A percentile compares a stretch with the other conserved stretches of the same genome.
Conservation (phyloP, 2,797 vertebrate genomes). For the Sebastes trivittatus region DNA sequence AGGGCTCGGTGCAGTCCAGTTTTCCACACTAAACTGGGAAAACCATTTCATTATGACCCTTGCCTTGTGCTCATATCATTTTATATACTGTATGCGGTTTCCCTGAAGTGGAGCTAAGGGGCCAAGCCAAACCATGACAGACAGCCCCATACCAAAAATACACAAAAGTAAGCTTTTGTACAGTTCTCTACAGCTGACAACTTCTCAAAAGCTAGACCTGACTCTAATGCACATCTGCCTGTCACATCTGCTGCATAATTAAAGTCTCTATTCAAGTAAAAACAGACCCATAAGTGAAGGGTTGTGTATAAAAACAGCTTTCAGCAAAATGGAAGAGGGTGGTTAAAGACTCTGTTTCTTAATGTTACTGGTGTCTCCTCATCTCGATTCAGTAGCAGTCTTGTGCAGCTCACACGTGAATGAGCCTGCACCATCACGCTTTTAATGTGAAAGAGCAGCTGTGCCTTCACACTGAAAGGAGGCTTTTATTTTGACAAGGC, state of each 20-base stretch:
- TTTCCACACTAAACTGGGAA: background rate
- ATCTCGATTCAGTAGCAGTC: conserved; percentile 37
- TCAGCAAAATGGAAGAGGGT: background rate
- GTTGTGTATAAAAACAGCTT: background rate
- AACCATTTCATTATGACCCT: background rate
- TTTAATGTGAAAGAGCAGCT: conserved; percentile 77
- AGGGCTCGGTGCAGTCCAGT: background rate
- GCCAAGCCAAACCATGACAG: background rate
- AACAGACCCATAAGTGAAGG: background rate
- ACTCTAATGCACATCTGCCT: background rate
- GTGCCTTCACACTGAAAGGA: conserved; percentile 66
- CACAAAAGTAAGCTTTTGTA: background rate
- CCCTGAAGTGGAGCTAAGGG: background rate
- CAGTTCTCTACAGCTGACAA: background rate
- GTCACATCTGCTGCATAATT: background rate
- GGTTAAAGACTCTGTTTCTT: background rate
- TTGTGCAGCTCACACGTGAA: conserved; percentile 31
- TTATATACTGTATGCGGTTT: background rate
- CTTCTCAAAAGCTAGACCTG: background rate
- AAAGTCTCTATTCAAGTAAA: background rate
- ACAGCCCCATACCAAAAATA: background rate
- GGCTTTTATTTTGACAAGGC: conserved; percentile 69
- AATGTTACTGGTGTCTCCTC: background rate
- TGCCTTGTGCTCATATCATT: background rate
- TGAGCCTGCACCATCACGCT: conserved; percentile 25